phyloP scores from a whole-genome alignment of 2,113 vertebrate genomes.

The Crocuta crocuta region DNA sequence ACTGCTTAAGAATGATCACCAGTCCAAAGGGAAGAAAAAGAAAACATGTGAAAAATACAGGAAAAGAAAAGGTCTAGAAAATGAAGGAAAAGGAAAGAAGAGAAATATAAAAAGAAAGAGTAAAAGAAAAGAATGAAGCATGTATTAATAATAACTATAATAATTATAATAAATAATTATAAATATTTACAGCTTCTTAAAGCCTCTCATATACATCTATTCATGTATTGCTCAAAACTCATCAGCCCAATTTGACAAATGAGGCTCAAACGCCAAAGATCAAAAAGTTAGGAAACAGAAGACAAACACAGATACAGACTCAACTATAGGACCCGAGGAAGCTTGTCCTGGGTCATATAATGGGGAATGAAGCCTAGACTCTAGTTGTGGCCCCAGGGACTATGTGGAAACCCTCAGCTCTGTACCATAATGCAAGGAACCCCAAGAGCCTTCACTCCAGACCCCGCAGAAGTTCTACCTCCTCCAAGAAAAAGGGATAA shows the following conservation, averaged over 20 bases:
- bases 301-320: too few species aligned
- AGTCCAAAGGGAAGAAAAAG: background rate
- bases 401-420: background rate
- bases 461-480: background rate
- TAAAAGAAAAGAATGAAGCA: background rate
- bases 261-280: background rate
- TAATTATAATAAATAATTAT: background rate
- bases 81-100: background rate
- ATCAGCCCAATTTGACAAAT: background rate
- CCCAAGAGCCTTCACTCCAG: background rate
- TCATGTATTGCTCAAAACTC: background rate
- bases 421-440: background rate
- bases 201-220: background rate
- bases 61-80: background rate
- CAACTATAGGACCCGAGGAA: background rate
- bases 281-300: background rate
- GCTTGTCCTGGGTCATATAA: background rate
- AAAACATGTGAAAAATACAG: background rate
- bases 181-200: background rate
- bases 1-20: background rate
- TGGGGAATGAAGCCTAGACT: background rate
- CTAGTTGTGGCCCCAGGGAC: background rate
- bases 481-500: background rate
- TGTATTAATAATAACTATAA: background rate
- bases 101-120: background rate